Evolutionary conservation across 2,888 invertebrate genomes (phyloP).

Genomic region (Dioctria rufipes): DNA sequence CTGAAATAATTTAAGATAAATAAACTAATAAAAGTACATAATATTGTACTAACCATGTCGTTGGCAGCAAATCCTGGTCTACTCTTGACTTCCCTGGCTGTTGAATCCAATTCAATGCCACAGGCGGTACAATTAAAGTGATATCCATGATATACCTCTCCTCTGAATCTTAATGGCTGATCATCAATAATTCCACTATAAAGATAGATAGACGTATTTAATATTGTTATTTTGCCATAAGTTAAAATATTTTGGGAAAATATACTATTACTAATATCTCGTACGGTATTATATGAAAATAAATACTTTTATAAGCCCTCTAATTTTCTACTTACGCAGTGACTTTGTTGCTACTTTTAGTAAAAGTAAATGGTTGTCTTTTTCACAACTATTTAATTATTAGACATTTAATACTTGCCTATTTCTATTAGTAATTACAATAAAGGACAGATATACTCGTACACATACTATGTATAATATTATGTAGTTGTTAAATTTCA

Average conservation of each 20-base stretch:
- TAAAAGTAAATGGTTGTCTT: too few species aligned
- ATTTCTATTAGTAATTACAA: too few species aligned
- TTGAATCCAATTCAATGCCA: slow-evolving; percentile 92
- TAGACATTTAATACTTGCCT: too few species aligned
- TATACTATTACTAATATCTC: too few species aligned
- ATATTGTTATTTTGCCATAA: background rate
- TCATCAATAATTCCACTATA: slow-evolving; percentile 90
- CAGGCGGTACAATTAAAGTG: slow-evolving; percentile 98
- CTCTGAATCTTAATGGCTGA: slow-evolving; percentile 90
- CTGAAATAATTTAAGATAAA: slow-evolving; percentile 68
- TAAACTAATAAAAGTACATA: background rate
- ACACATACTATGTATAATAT: too few species aligned
- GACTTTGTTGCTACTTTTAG: too few species aligned
- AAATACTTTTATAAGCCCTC: slow-evolving; percentile 14
- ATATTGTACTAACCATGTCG: slow-evolving; percentile 78
- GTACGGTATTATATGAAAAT: too few species aligned
- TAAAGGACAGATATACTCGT: too few species aligned
- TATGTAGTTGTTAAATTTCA: too few species aligned
- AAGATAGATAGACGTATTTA: background rate
- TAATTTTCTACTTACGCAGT: too few species aligned
- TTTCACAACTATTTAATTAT: too few species aligned
- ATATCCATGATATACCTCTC: slow-evolving; percentile 99
- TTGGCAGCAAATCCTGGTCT: slow-evolving; percentile 91
- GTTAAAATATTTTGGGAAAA: too few species aligned
- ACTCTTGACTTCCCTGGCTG: slow-evolving; percentile 95